These are phyloP conservation scores for Dioctria rufipes DNA, from an alignment of 2,888 invertebrate species.

Conservation along the genomic window DNA sequence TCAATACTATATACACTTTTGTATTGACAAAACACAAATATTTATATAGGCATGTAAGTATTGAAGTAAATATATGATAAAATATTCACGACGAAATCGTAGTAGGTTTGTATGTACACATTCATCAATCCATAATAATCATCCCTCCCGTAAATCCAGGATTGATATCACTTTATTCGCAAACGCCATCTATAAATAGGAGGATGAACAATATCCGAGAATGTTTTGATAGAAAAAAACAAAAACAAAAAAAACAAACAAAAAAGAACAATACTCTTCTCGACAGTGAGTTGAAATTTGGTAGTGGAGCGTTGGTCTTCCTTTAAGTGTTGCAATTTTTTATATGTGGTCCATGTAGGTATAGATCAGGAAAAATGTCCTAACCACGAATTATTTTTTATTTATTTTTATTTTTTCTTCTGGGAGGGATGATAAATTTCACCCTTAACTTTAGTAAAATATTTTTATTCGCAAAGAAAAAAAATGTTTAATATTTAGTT, in stretches of 20 bases:
- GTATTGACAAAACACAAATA: slow-evolving; percentile 20
- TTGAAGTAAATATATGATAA: background rate
- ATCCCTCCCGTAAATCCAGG: slow-evolving; percentile 17
- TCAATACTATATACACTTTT: no score
- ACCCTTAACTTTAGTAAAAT: background rate
- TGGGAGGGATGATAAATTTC: slow-evolving; percentile 8
- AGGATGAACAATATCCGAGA: background rate
- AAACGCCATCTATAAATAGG: slow-evolving; percentile 28
- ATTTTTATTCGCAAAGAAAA: background rate
- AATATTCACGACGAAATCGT: background rate
- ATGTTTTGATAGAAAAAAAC: background rate
- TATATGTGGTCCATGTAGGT: no score
- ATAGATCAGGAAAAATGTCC: no score
- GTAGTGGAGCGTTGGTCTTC: background rate
- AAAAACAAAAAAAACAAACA: background rate
- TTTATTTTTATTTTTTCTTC: background rate
- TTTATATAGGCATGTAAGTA: background rate
- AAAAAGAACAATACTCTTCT: slow-evolving; percentile 9
- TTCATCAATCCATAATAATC: background rate
- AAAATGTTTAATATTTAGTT: background rate
- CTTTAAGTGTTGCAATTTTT: no score
- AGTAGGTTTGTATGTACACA: no score
- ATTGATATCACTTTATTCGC: background rate
- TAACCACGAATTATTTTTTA: no score
- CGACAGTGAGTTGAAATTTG: background rate